phyloP scores from a whole-genome alignment of 1,140 invertebrate species.

The Anastrepha ludens region DNA sequence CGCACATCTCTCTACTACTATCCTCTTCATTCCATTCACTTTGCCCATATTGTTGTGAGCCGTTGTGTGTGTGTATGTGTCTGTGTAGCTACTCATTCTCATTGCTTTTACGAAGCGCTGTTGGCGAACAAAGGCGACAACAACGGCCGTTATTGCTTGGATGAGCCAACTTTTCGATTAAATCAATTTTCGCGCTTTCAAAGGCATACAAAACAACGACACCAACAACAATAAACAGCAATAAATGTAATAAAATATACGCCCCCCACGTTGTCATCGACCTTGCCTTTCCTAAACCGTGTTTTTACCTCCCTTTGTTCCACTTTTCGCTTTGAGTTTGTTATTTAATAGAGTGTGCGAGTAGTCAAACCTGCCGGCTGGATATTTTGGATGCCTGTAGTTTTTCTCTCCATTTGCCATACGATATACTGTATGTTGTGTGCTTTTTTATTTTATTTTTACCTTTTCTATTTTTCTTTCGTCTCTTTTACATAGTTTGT shows the following conservation, averaged over 20 bases:
- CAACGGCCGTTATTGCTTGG: constrained; percentile 20
- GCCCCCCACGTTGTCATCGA: not conserved
- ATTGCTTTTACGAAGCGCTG: not conserved
- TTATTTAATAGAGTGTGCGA: not conserved
- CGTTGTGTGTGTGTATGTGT: not conserved
- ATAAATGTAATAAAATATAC: constrained; percentile 28
- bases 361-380: not conserved
- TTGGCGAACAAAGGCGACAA: constrained; percentile 5
- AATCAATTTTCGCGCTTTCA: constrained; percentile 49
- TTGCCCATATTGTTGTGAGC: not conserved
- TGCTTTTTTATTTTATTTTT: not conserved
- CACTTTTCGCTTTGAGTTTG: not conserved
- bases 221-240: not conserved
- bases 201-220: not conserved
- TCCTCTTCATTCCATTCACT: not conserved
- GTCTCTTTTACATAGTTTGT: too few relatives aligned
- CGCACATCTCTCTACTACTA: not conserved
- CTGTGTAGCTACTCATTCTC: not conserved
- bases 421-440: not conserved
- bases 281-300: not conserved
- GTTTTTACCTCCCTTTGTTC: not conserved
- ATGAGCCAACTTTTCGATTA: constrained; percentile 43
- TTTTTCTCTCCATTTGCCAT: not conserved
- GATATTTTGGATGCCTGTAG: not conserved
- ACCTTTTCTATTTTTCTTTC: not conserved